These are phyloP conservation scores for Caenorhabditis plicata DNA, from an alignment of 2,888 invertebrate genomes.

Conservation along the genomic window DNA sequence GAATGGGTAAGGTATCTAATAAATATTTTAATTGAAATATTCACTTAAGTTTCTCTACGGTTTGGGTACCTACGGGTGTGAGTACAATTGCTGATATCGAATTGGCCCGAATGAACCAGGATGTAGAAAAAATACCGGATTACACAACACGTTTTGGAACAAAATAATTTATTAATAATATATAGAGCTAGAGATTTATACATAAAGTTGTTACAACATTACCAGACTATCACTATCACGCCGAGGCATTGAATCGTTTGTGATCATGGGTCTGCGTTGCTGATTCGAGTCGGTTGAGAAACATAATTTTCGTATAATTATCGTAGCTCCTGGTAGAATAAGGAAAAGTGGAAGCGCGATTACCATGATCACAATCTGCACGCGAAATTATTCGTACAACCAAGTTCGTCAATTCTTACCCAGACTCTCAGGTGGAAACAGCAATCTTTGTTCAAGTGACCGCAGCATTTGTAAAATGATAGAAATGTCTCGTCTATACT, in stretches of 20 bases:
- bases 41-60: constrained; percentile 21
- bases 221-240: constrained; percentile 30
- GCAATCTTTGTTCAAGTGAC: constrained; percentile 34
- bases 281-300: constrained; percentile 5
- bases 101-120: constrained; percentile 6
- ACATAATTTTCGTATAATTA: constrained; percentile 11
- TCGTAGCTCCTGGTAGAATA: constrained; percentile 17
- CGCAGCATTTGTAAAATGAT: constrained; percentile 35
- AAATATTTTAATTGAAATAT: too few species aligned
- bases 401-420: constrained; percentile 11
- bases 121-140: constrained; percentile 17
- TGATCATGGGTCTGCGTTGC: neutral
- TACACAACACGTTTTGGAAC: constrained; percentile 1
- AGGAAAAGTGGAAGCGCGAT: constrained; percentile 33
- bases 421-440: constrained; percentile 32
- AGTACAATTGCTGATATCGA: constrained; percentile 14
- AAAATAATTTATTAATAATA: neutral
- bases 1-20: constrained; percentile 76
- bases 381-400: too few species aligned
- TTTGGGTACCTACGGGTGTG: constrained; percentile 30
- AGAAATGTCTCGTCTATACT: constrained; percentile 17
- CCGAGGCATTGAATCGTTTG: neutral
- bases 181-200: too few species aligned
- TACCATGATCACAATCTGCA: constrained; percentile 30
- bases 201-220: constrained; percentile 15